These are phyloP conservation scores for Athalia cordata DNA, from an alignment of 2,888 invertebrate species.

Conservation along the genomic window DNA sequence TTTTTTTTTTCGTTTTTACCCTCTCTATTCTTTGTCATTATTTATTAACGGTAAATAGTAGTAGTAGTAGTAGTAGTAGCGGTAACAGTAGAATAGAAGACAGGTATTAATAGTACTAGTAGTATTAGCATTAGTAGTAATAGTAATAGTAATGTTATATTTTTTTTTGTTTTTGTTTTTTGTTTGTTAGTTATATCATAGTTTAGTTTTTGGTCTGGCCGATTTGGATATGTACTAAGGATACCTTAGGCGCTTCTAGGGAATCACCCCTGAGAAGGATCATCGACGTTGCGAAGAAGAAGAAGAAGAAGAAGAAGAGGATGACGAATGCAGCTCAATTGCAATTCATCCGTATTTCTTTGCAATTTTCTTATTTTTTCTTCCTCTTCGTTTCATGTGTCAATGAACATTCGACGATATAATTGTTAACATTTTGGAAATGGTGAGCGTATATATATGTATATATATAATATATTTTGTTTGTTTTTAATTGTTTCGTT, in stretches of 20 bases:
- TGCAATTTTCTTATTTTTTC: neutral
- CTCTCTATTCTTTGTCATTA: neutral
- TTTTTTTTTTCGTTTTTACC: too few relatives aligned
- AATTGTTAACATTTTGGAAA: neutral
- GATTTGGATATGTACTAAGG: constrained; percentile 69
- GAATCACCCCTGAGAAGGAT: constrained; percentile 57
- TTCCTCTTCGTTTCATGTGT: neutral
- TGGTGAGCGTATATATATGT: too few relatives aligned
- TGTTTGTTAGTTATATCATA: neutral
- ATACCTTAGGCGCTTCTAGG: constrained; percentile 66
- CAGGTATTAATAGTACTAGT: constrained; percentile 4
- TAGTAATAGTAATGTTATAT: constrained; percentile 16
- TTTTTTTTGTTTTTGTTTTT: constrained; percentile 23
- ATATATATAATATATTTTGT: too few relatives aligned
- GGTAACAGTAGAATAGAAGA: constrained; percentile 6
- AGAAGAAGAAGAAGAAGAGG: too few relatives aligned
- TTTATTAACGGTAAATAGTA: neutral
- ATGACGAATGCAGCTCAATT: too few relatives aligned
- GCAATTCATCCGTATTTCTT: too few relatives aligned
- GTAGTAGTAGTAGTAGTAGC: neutral
- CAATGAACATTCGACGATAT: neutral
- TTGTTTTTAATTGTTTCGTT: too few relatives aligned
- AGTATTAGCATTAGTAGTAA: constrained; percentile 25
- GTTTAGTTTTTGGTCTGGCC: constrained; percentile 45
- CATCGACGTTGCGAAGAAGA: constrained; percentile 39